Conservation (phyloP, 1,140 invertebrate genomes). For the Drosophila mojavensis region DNA sequence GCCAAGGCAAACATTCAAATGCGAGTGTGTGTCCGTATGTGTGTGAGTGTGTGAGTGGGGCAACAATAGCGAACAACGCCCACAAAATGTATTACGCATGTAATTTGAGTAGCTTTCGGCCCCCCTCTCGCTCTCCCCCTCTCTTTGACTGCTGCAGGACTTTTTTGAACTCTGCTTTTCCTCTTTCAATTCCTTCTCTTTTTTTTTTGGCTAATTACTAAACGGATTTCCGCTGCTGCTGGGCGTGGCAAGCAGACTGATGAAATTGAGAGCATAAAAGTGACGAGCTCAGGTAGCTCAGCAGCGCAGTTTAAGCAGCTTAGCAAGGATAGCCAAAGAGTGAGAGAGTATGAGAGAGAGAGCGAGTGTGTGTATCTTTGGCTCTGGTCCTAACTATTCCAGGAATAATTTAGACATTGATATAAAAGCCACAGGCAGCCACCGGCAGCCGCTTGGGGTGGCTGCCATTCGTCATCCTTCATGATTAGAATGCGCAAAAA, state of each 20-base stretch:
- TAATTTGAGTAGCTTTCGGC: constrained; percentile 59
- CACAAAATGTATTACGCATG: constrained; percentile 56
- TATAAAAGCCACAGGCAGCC: constrained; percentile 78
- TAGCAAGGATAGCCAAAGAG: constrained; percentile 37
- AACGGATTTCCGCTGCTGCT: constrained; percentile 75
- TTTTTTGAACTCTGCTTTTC: constrained; percentile 6
- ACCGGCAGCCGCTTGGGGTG: constrained; percentile 44
- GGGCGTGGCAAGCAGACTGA: constrained; percentile 65
- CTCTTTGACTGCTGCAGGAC: background rate
- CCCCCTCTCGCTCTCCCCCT: background rate
- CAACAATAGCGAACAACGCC: constrained; percentile 38
- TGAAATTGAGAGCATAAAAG: constrained; percentile 68
- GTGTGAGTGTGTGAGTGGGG: constrained; percentile 13
- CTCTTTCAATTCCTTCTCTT: background rate
- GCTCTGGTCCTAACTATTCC: constrained; percentile 31
- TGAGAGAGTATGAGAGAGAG: background rate
- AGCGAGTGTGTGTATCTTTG: background rate
- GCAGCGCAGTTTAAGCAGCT: constrained; percentile 58
- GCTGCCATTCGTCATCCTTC: constrained; percentile 50
- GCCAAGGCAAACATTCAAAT: constrained; percentile 27
- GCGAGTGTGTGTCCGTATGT: constrained; percentile 1
- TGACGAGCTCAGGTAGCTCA: constrained; percentile 19
- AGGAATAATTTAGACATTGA: constrained; percentile 77
- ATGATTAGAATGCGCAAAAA: constrained; percentile 66
- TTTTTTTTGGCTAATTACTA: constrained; percentile 62